Evolutionary conservation across 2,797 vertebrate species (phyloP).

Genomic region (Limnodromus scolopaceus): DNA sequence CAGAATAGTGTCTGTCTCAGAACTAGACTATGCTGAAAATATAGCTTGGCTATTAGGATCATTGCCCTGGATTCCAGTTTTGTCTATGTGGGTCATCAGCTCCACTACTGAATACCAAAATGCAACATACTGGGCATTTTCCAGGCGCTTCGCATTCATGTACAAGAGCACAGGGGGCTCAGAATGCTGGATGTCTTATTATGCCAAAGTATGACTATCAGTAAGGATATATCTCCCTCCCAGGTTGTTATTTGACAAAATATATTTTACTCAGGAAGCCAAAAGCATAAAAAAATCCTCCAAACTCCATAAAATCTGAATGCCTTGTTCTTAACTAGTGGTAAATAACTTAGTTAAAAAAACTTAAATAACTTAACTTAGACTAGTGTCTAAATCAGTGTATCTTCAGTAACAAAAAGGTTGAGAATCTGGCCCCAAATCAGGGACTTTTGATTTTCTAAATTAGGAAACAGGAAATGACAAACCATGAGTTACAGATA

Average conservation of each 20-base stretch:
- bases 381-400: neutral
- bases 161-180: neutral
- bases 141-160: neutral
- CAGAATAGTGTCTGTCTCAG: neutral
- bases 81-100: neutral
- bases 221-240: neutral
- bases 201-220: neutral
- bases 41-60: neutral
- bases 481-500: neutral
- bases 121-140: neutral
- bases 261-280: neutral
- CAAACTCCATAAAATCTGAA: neutral
- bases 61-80: neutral
- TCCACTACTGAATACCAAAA: neutral
- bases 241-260: neutral
- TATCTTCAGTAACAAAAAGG: neutral
- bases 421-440: neutral
- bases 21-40: neutral
- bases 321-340: fast-evolving
- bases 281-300: neutral
- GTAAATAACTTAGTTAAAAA: no score
- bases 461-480: neutral
- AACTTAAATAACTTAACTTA: no score
- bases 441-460: neutral
- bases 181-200: neutral